These are phyloP conservation scores for Ctenomys sociabilis DNA, from an alignment of 2,113 vertebrate species.

Conservation along the genomic window DNA sequence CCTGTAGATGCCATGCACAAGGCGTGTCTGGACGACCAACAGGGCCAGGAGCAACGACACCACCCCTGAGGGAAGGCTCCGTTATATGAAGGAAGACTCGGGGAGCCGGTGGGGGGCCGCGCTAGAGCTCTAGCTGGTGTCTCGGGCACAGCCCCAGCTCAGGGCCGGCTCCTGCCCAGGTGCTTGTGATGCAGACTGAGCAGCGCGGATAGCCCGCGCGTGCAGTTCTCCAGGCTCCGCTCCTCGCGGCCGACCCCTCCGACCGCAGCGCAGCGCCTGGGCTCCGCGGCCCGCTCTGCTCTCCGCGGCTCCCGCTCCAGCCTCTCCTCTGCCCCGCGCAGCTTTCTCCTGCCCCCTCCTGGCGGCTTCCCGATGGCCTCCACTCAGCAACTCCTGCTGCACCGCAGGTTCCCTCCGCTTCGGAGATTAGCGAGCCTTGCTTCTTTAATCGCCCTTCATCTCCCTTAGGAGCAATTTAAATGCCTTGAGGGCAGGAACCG, in stretches of 20 bases:
- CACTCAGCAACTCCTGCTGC: background rate
- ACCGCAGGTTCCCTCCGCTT: background rate
- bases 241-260: fast-evolving
- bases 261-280: too few relatives aligned
- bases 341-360: background rate
- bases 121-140: background rate
- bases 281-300: too few relatives aligned
- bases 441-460: background rate
- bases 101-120: background rate
- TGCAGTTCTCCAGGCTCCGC: background rate
- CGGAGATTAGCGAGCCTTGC: background rate
- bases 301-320: too few relatives aligned
- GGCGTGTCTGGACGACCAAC: background rate
- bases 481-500: background rate
- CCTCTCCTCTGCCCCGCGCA: too few relatives aligned
- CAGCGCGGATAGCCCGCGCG: background rate
- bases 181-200: background rate
- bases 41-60: background rate
- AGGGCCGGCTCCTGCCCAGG: background rate
- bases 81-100: background rate
- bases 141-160: background rate
- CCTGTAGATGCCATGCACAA: background rate
- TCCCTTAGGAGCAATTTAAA: background rate
- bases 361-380: background rate
- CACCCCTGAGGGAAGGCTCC: background rate